Conservation (phyloP, 2,113 vertebrate genomes). For the Loxodonta africana region DNA sequence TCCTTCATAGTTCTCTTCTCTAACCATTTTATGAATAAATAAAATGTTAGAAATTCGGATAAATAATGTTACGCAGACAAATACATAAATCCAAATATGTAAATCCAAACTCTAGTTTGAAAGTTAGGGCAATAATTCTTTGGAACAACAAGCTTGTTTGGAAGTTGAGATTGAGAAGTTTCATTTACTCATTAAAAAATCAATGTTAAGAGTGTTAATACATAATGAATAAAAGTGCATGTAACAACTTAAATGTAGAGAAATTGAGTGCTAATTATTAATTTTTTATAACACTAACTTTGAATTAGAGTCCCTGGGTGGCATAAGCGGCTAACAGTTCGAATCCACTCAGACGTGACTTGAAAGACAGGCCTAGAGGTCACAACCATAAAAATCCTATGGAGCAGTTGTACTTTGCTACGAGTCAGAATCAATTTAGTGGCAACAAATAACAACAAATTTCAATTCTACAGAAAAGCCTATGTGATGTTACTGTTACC, state of each 20-base stretch:
- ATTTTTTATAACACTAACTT: not conserved
- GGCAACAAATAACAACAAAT: too few species aligned
- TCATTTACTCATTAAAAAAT: not conserved
- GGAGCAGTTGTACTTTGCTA: too few species aligned
- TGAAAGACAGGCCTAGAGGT: too few species aligned
- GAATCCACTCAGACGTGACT: too few species aligned
- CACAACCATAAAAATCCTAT: too few species aligned
- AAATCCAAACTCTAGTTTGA: rapidly evolving
- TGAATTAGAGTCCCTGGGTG: not conserved
- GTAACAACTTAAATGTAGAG: not conserved
- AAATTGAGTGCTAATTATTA: not conserved
- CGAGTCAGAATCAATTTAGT: too few species aligned
- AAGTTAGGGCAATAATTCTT: too few species aligned
- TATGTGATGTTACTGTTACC: not conserved
- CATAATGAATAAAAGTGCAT: not conserved
- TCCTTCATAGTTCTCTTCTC: not conserved
- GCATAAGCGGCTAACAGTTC: too few species aligned
- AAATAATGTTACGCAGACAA: not conserved
- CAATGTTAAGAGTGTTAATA: not conserved
- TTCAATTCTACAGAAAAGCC: not conserved
- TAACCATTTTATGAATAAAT: not conserved
- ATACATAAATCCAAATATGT: not conserved
- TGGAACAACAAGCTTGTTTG: not conserved
- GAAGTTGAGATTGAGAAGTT: not conserved
- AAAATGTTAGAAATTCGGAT: not conserved